Conservation (phyloP, 1,140 invertebrate genomes). For the Dreissena rostriformis region DNA sequence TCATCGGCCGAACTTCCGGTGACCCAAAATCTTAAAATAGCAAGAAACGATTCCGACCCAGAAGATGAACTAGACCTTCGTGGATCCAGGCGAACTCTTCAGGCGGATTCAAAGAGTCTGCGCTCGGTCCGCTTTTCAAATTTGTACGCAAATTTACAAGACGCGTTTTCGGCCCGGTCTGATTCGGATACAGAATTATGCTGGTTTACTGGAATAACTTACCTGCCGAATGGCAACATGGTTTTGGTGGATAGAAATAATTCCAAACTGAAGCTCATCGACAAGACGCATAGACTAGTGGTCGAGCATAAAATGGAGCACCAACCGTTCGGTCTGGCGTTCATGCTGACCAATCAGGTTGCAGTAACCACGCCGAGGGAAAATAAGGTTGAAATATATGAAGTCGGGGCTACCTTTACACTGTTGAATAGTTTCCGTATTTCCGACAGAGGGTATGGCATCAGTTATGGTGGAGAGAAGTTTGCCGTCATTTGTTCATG, state of each 20-base stretch:
- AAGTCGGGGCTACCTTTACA: constrained; percentile 7
- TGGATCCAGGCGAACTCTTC: neutral
- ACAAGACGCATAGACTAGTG: neutral
- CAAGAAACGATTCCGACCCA: constrained; percentile 14
- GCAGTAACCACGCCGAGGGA: constrained; percentile 50
- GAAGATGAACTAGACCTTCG: constrained; percentile 36
- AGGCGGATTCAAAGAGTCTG: neutral
- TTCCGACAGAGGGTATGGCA: constrained; percentile 52
- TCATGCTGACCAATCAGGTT: constrained; percentile 12
- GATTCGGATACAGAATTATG: constrained; percentile 32
- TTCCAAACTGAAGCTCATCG: constrained; percentile 39
- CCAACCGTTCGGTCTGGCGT: constrained; percentile 45
- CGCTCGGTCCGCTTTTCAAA: neutral
- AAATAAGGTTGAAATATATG: constrained; percentile 44
- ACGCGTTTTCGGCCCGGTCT: neutral
- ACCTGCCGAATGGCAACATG: constrained; percentile 19
- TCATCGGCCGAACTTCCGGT: constrained; percentile 6
- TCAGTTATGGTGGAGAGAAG: constrained; percentile 27
- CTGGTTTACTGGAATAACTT: constrained; percentile 50
- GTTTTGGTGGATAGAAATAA: constrained; percentile 50
- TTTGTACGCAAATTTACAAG: constrained; percentile 16
- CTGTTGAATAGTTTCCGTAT: constrained; percentile 10
- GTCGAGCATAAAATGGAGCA: constrained; percentile 5
- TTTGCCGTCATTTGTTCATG: constrained; percentile 46
- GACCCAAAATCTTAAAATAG: neutral